Evolutionary conservation across 2,888 invertebrate genomes (phyloP), one percentile per base, ranked within the genome.

Genomic region (Eupithecia subumbrata): DNA sequence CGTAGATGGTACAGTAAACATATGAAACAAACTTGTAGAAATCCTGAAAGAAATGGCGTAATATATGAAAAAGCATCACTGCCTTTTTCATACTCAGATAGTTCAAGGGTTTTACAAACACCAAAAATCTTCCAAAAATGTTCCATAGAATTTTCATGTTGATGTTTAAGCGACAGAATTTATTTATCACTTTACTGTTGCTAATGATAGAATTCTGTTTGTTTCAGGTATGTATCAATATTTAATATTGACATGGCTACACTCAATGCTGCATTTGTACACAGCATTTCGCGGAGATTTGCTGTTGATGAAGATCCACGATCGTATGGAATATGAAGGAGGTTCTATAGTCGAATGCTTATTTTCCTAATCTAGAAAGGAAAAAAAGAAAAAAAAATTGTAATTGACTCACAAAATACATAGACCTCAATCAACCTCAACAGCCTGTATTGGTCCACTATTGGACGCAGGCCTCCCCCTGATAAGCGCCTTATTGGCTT

Each of bases 181-280:
- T 40, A 37, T 63, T 63, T 43, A 68, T 43, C 12, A 60, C 0
- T 25, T 14, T 14, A 40, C 68, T 45, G 68, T 68, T 70, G 63
- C 48, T 75, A 64, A 75, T 63, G 8, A 74, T 72, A 56, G 52
- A 67, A 66, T 64, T 75, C 72, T 75, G 30, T 76, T 80, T 80
- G 80, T 80, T 80, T 11, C 78, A 80, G 80, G 80, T 80, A 80
- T 73, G 80, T 80, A 72, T 56, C 69, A 74, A 70, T 43, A 74
- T 72, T 37, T 63, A 74, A 70, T 37, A 72, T 72, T 37, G 69
- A 77, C 60, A 48, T 68, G 43, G 66, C 64, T 8, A 30, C 34
- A 64, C 34, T 64, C 34, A 64, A 34, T 34, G 34, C 14, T 18
- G 16, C 34, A 4, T 64, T 64, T 64, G 64, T 64, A 64, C 34